A percentile compares a stretch with the other conserved stretches of the same genome.
These are phyloP conservation scores for Xiphophorus hellerii DNA, from an alignment of 2,113 vertebrate species.

Conservation along the genomic window DNA sequence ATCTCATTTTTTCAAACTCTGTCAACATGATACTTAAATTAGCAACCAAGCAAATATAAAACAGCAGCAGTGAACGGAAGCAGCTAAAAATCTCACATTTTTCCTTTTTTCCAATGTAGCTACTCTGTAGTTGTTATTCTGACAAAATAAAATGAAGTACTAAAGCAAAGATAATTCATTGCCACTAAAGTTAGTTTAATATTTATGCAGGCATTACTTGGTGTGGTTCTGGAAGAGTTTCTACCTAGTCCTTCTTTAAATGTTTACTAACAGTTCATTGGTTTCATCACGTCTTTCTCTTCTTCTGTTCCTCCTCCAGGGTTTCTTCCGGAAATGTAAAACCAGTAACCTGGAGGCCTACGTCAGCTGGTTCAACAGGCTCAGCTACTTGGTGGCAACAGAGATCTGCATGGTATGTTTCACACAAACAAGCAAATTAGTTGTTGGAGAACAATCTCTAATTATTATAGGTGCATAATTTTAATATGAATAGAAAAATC, in stretches of 20 bases:
- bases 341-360: slow-evolving; percentile 92
- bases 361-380: slow-evolving; percentile 93
- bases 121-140: neutral
- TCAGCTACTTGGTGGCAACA: slow-evolving; percentile 92
- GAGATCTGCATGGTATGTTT: slow-evolving; percentile 92
- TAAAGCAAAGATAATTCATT: neutral
- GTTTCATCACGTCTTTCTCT: neutral
- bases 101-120: neutral
- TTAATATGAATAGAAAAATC: too few species aligned
- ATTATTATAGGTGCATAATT: neutral
- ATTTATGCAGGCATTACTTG: neutral
- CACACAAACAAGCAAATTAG: neutral
- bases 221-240: neutral
- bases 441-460: neutral
- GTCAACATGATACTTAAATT: neutral
- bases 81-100: neutral
- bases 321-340: slow-evolving; percentile 90
- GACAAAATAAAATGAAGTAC: neutral
- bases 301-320: slow-evolving; percentile 63
- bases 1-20: neutral
- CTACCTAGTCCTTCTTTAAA: neutral
- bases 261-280: neutral
- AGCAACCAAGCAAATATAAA: neutral
- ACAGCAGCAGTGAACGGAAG: too few species aligned
- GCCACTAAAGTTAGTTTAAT: neutral